Conservation (phyloP, 2,888 invertebrate species). For the Furcula furcula region DNA sequence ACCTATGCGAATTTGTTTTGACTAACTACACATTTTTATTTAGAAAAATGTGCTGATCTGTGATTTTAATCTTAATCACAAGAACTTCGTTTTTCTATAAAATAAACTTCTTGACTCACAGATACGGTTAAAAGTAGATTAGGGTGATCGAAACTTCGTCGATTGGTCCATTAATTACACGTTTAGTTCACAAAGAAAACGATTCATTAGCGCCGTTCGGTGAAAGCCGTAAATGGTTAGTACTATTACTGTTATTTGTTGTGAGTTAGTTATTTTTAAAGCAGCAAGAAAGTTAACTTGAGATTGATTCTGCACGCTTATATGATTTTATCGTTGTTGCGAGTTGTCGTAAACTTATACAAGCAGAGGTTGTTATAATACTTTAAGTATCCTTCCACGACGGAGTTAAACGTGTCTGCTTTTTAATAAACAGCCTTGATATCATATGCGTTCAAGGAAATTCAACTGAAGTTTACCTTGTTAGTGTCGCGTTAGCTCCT, state of each 20-base stretch:
- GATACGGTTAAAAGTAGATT: not conserved
- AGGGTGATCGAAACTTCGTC: slow-evolving; percentile 1
- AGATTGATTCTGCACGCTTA: not conserved
- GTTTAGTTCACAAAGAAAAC: slow-evolving; percentile 7
- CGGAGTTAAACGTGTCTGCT: not conserved
- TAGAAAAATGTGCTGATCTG: too few relatives aligned
- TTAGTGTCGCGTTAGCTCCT: slow-evolving; percentile 1
- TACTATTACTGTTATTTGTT: not conserved
- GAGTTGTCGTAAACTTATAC: not conserved
- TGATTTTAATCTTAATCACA: too few relatives aligned
- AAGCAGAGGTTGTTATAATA: not conserved
- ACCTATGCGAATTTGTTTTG: too few relatives aligned
- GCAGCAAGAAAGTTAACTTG: not conserved
- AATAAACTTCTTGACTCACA: too few relatives aligned
- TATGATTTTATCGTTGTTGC: not conserved
- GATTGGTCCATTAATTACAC: slow-evolving; percentile 7
- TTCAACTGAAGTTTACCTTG: slow-evolving; percentile 13
- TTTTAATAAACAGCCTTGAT: not conserved
- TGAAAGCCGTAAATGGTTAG: not conserved
- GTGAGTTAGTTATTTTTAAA: not conserved
- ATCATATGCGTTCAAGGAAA: slow-evolving; percentile 6
- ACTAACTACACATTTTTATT: too few relatives aligned
- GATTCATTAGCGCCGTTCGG: not conserved
- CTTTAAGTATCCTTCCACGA: not conserved
- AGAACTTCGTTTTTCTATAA: too few relatives aligned